Conservation (phyloP, 2,113 vertebrate species). For the Caranx ignobilis region DNA sequence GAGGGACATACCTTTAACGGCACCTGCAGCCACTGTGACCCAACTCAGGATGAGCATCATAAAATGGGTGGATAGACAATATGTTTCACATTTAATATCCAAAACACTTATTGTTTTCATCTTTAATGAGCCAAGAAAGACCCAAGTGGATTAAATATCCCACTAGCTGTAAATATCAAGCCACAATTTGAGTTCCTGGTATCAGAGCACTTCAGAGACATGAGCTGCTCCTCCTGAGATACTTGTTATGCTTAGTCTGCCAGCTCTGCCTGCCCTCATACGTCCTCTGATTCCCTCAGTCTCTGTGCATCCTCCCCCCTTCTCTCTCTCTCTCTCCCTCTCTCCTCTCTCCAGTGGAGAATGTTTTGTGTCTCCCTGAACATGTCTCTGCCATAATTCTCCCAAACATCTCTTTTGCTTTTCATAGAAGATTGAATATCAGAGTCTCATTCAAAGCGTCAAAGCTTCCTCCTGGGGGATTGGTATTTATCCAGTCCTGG, state of each 20-base stretch:
- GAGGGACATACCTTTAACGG: too few relatives aligned
- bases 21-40: too few relatives aligned
- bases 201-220: conserved; percentile 39
- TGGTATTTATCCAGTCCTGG: conserved; percentile 17
- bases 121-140: conserved; percentile 33
- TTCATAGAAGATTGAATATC: conserved; percentile 5
- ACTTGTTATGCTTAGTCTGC: conserved; percentile 40
- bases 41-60: too few relatives aligned
- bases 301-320: conserved; percentile 9
- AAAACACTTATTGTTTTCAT: conserved; percentile 18
- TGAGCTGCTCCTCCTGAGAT: conserved; percentile 31
- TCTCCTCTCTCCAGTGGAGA: background rate
- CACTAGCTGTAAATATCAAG: conserved; percentile 41
- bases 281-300: conserved; percentile 17
- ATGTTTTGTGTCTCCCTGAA: conserved; percentile 18
- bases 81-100: conserved; percentile 26
- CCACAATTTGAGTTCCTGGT: conserved; percentile 18
- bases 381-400: conserved; percentile 18
- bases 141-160: conserved; percentile 24
- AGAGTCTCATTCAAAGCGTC: conserved; percentile 15
- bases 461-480: background rate
- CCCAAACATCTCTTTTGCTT: conserved; percentile 6
- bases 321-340: background rate
- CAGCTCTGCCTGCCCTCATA: conserved; percentile 19
- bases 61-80: background rate